Percentiles rank a stretch among this genome's conserved stretches.
These are phyloP conservation scores for Epirrhoe alternata DNA, from an alignment of 2,888 invertebrate genomes.

Conservation along the genomic window DNA sequence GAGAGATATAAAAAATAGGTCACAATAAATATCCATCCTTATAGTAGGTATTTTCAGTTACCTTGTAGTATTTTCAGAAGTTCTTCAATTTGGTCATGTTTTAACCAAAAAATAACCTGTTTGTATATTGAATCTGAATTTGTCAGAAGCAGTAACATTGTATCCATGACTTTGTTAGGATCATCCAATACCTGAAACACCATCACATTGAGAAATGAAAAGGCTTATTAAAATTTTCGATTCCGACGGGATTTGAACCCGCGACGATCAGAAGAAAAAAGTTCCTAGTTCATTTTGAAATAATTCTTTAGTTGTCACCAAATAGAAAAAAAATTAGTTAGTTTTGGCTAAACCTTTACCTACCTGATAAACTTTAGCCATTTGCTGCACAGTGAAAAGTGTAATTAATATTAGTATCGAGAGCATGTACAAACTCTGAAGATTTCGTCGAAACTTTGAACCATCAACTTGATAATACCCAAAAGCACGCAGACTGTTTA, in stretches of 20 bases:
- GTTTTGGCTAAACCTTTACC: slow-evolving; percentile 14
- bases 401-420: slow-evolving; percentile 50
- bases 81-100: slow-evolving; percentile 54
- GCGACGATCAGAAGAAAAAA: too few relatives aligned
- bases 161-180: slow-evolving; percentile 59
- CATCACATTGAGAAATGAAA: too few relatives aligned
- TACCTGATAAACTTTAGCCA: slow-evolving; percentile 61
- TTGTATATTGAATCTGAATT: slow-evolving; percentile 63
- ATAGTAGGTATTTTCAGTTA: slow-evolving; percentile 36
- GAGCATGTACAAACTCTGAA: slow-evolving; percentile 56
- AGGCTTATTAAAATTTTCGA: too few relatives aligned
- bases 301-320: too few relatives aligned
- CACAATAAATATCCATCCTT: neutral
- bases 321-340: neutral
- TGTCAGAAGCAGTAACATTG: slow-evolving; percentile 63
- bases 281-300: too few relatives aligned
- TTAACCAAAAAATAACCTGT: slow-evolving; percentile 54
- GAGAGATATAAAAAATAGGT: too few relatives aligned
- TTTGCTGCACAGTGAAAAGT: slow-evolving; percentile 58
- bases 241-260: too few relatives aligned
- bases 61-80: slow-evolving; percentile 59
- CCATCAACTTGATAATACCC: slow-evolving; percentile 59
- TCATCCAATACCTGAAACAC: too few relatives aligned
- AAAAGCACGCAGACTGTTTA: slow-evolving; percentile 50
- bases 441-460: slow-evolving; percentile 43